Evolutionary conservation across 2,797 vertebrate species (phyloP), one percentile per base, ranked within the genome.

Genomic region (Lerista edwardsae): DNA sequence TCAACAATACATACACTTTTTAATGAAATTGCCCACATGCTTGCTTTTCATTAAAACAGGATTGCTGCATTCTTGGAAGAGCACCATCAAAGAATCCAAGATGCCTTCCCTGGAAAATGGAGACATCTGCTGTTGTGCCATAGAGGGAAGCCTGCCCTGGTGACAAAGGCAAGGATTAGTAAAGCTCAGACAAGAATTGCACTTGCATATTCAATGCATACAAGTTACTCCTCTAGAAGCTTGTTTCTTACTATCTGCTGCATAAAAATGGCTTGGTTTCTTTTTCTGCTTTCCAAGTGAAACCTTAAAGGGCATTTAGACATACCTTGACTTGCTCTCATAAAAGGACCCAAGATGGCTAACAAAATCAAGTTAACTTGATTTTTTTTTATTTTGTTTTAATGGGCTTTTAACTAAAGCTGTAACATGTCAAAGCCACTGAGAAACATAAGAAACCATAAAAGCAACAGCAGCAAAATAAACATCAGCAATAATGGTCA

Each of bases 41-140:
- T 97, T 97, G 85, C 97, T 97, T 95, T 97, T 98, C 98, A 98
- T 97, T 64, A 98, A 97, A 88, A 97, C 93, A 0, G 98, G 97
- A 69, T 97, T 97, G 82, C 91, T 96, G 93, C 98, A 99, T 93
- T 99, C 98, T 90, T 99, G 96, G 90, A 98, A 98, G 82, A 99
- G 96, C 75, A 97, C 94, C 82, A 99, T 94, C 86, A 99, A 94
- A 88, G 98, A 97, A 88, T 99, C 98, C 83, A 99, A 93, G 85
- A 99, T 95, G 87, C 97, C 98, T 94, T 99, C 98, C 82, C 98
- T 96, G 86, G 97, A 98, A 92, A 99, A 84, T 89, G 88, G 92
- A 86, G 96, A 96, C 95, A 96, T 96, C 94, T 96, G 96, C 94
- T 97, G 97, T 93, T 97, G 95, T 94, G 94, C 94, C 92, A 93